Conservation (phyloP, 2,113 vertebrate genomes). For the Apteryx mantelli region DNA sequence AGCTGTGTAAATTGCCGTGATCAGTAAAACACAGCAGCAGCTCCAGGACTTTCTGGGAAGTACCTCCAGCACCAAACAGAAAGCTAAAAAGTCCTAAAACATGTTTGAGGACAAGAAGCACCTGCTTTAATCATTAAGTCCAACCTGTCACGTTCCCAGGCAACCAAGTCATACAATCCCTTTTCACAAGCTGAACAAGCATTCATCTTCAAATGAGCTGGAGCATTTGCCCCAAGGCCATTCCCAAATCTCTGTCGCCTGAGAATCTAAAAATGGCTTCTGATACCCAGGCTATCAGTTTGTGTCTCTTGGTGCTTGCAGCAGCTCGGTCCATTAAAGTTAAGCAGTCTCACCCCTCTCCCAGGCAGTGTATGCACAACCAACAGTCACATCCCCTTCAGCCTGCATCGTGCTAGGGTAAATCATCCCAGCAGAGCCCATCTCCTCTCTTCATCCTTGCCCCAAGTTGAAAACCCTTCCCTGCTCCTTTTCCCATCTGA, state of each 20-base stretch:
- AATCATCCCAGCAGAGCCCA: not conserved
- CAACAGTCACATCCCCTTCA: not conserved
- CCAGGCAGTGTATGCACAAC: not conserved
- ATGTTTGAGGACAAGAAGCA: constrained; percentile 54
- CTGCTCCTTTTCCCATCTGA: not conserved
- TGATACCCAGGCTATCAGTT: constrained; percentile 45
- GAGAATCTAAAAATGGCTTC: constrained; percentile 33
- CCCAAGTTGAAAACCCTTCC: not conserved
- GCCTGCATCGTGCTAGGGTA: not conserved
- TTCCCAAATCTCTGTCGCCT: constrained; percentile 67
- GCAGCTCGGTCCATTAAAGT: not conserved
- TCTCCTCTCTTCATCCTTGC: not conserved
- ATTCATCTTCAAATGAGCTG: constrained; percentile 64
- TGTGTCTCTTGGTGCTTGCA: constrained; percentile 43
- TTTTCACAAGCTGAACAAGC: constrained; percentile 68
- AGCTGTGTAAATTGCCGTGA: not conserved
- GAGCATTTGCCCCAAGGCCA: constrained; percentile 53
- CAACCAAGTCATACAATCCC: constrained; percentile 64
- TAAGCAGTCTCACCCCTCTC: not conserved
- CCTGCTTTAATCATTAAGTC: constrained; percentile 64
- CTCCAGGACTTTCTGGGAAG: constrained; percentile 52
- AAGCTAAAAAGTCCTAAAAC: constrained; percentile 47
- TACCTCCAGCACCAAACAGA: constrained; percentile 26
- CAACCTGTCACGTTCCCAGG: constrained; percentile 36
- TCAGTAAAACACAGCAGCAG: constrained; percentile 47